These are phyloP conservation scores for Synanthedon vespiformis DNA, from an alignment of 2,888 invertebrate species.

Conservation along the genomic window DNA sequence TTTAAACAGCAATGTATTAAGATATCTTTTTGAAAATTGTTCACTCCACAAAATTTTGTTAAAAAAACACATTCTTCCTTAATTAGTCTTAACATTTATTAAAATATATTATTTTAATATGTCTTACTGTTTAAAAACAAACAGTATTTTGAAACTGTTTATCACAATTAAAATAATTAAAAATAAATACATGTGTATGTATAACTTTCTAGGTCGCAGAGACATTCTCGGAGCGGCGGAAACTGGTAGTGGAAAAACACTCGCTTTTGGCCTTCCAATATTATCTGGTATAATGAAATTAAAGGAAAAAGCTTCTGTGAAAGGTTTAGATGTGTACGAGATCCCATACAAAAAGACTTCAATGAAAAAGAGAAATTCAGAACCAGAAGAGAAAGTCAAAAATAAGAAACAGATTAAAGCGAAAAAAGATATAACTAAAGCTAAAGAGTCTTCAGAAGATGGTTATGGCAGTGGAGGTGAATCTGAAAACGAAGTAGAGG, in stretches of 20 bases:
- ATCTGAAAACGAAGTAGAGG: constrained; percentile 2
- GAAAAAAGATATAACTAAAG: constrained; percentile 10
- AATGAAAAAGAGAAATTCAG: constrained; percentile 26
- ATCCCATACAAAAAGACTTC: constrained; percentile 47
- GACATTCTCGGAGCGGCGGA: constrained; percentile 99
- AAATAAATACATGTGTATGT: too few species aligned
- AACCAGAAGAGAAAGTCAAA: constrained; percentile 11
- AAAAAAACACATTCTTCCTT: too few species aligned
- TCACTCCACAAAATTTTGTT: too few species aligned
- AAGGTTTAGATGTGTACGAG: constrained; percentile 49
- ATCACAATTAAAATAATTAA: too few species aligned
- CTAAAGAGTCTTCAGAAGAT: constrained; percentile 50
- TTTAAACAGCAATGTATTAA: neutral
- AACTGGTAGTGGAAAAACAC: constrained; percentile 98
- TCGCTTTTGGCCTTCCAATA: constrained; percentile 97
- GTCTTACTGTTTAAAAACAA: too few species aligned
- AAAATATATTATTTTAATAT: too few species aligned
- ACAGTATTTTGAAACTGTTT: too few species aligned
- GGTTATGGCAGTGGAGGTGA: constrained; percentile 45
- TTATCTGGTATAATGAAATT: constrained; percentile 84
- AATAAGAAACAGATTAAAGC: constrained; percentile 8
- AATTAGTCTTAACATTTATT: too few species aligned
- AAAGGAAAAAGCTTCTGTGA: constrained; percentile 56
- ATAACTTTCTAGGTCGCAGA: constrained; percentile 68
- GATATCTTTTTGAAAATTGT: neutral